Conservation (phyloP, 2,888 invertebrate genomes). For the Heliconius ismenius region DNA sequence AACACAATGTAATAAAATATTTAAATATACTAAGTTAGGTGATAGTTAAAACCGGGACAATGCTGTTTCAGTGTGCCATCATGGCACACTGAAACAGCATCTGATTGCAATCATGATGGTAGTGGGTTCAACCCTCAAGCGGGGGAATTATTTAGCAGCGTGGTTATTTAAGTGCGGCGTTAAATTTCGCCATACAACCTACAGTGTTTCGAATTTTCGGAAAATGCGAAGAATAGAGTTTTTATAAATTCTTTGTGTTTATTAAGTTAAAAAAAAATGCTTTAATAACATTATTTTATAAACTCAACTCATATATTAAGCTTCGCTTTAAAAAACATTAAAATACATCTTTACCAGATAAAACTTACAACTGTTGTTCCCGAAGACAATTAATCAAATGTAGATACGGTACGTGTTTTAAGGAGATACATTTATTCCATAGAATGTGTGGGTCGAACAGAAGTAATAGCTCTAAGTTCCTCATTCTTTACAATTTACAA, state of each 20-base stretch:
- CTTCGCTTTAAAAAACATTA: conserved; percentile 66
- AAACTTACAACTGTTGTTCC: conserved; percentile 55
- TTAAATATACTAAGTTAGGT: background rate
- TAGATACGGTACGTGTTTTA: conserved; percentile 60
- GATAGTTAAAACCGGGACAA: no score
- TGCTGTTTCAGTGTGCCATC: no score
- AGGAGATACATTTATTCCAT: conserved; percentile 65
- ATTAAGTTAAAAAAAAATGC: background rate
- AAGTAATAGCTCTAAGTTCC: conserved; percentile 49
- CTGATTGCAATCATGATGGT: no score
- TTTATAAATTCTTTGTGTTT: no score
- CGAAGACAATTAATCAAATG: conserved; percentile 70
- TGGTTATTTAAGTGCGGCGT: background rate
- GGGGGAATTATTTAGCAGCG: background rate
- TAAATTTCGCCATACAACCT: background rate
- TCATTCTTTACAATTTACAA: conserved; percentile 42
- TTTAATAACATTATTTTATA: background rate
- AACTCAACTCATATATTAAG: conserved; percentile 28
- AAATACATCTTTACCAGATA: conserved; percentile 69
- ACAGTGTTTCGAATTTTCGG: background rate
- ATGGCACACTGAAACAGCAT: no score
- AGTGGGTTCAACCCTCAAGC: no score
- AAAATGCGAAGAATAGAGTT: background rate
- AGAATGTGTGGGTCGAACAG: conserved; percentile 51
- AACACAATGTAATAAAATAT: background rate